A percentile compares a stretch with the other conserved stretches of the same genome.
Evolutionary conservation across 2,113 vertebrate species (phyloP).

Genomic region (Chitala chitala): DNA sequence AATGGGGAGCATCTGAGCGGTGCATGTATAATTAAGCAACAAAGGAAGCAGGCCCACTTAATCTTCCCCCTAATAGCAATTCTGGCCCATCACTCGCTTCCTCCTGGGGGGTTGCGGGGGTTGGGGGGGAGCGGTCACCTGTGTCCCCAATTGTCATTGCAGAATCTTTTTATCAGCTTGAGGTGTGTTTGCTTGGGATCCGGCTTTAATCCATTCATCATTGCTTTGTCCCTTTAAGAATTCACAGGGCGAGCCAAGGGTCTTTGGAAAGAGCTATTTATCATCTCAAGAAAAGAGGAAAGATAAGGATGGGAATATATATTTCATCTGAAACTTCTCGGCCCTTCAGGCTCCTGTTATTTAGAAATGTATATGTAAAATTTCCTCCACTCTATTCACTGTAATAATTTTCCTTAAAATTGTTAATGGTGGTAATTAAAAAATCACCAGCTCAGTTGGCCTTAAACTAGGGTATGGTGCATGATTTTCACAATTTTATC

Average conservation of each 20-base stretch:
- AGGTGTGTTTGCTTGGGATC: constrained; percentile 67
- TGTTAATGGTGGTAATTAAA: too few species aligned
- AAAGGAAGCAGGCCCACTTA: constrained; percentile 79
- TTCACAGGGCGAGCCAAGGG: constrained; percentile 65
- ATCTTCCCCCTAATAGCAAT: constrained; percentile 86
- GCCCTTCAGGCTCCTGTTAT: constrained; percentile 19
- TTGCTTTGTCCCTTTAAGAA: constrained; percentile 76
- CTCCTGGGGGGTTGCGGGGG: constrained; percentile 54
- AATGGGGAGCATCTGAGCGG: constrained; percentile 70
- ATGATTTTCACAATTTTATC: too few species aligned
- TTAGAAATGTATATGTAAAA: constrained; percentile 12
- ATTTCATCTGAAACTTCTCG: constrained; percentile 50
- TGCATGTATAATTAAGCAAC: constrained; percentile 91
- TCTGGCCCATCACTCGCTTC: constrained; percentile 69
- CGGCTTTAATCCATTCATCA: constrained; percentile 76
- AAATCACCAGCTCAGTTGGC: too few species aligned
- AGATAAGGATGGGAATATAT: constrained; percentile 51
- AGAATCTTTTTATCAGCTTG: constrained; percentile 76
- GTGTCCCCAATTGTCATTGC: constrained; percentile 78
- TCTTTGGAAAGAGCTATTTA: constrained; percentile 64
- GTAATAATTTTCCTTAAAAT: constrained; percentile 12
- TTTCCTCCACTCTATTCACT: constrained; percentile 24
- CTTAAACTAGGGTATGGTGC: too few species aligned
- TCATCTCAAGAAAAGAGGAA: constrained; percentile 58
- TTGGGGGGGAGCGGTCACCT: constrained; percentile 68